phyloP scores from a whole-genome alignment of 1,140 invertebrate species.

The Heliothis virescens region DNA sequence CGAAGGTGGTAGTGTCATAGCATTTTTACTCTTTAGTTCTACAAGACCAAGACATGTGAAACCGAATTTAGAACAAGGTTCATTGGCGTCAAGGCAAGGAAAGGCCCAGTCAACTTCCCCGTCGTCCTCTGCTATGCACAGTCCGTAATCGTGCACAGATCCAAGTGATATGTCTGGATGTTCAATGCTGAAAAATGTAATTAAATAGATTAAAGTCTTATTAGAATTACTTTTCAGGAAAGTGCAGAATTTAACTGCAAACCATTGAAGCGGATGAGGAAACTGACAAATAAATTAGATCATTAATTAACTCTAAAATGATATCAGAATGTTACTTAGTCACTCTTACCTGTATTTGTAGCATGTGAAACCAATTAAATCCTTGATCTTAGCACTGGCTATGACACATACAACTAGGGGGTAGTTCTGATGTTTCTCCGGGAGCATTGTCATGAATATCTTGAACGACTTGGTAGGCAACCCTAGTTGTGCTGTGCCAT shows the following conservation, averaged over 20 bases:
- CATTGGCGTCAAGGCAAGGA: slow-evolving; percentile 94
- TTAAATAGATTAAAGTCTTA: neutral
- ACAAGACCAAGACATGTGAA: slow-evolving; percentile 96
- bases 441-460: slow-evolving; percentile 95
- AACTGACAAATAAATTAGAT: too few relatives aligned
- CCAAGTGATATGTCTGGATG: slow-evolving; percentile 87
- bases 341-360: slow-evolving; percentile 91
- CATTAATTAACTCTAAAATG: neutral
- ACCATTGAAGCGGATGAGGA: too few relatives aligned
- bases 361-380: slow-evolving; percentile 97
- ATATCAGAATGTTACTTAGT: slow-evolving; percentile 17
- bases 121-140: slow-evolving; percentile 98
- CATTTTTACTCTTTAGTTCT: slow-evolving; percentile 86
- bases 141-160: slow-evolving; percentile 90
- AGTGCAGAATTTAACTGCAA: too few relatives aligned
- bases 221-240: too few relatives aligned
- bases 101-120: slow-evolving; percentile 98
- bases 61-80: slow-evolving; percentile 96
- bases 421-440: slow-evolving; percentile 92
- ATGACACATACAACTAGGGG: slow-evolving; percentile 94
- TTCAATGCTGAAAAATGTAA: slow-evolving; percentile 83
- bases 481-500: slow-evolving; percentile 94
- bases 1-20: slow-evolving; percentile 60
- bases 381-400: slow-evolving; percentile 94
- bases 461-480: slow-evolving; percentile 92